Conservation (phyloP, 2,888 invertebrate genomes). For the Phyllotreta striolata region DNA sequence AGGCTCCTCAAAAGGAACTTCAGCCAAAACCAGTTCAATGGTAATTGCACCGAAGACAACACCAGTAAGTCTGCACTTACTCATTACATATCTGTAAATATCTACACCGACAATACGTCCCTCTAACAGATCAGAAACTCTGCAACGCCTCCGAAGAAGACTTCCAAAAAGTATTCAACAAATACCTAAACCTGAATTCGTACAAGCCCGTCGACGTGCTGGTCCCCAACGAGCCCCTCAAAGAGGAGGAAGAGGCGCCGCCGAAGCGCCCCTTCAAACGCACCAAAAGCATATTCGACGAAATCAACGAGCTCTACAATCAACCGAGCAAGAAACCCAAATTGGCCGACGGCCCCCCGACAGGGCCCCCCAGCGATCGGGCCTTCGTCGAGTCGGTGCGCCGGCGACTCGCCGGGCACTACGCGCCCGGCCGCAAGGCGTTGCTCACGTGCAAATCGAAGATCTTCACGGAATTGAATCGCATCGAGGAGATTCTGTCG, state of each 20-base stretch:
- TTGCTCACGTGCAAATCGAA: constrained; percentile 27
- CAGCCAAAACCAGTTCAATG: not conserved
- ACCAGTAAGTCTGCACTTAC: too few relatives aligned
- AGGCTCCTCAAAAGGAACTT: constrained; percentile 38
- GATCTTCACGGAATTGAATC: constrained; percentile 36
- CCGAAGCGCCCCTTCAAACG: constrained; percentile 21
- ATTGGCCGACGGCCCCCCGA: not conserved
- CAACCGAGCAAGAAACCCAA: constrained; percentile 18
- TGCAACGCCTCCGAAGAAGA: too few relatives aligned
- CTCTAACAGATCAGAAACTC: too few relatives aligned
- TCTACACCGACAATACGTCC: too few relatives aligned
- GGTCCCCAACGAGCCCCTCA: not conserved
- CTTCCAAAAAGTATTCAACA: too few relatives aligned
- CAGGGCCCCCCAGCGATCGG: not conserved
- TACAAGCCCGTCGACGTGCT: too few relatives aligned
- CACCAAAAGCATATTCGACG: constrained; percentile 45
- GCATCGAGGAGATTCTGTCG: constrained; percentile 37
- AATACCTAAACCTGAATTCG: too few relatives aligned
- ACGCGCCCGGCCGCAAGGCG: constrained; percentile 9
- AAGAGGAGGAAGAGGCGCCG: not conserved
- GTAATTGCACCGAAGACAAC: not conserved
- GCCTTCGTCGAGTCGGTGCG: constrained; percentile 28
- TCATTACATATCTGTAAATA: too few relatives aligned
- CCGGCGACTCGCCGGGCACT: constrained; percentile 23
- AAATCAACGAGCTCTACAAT: constrained; percentile 42